Conservation (phyloP, 2,113 vertebrate genomes). For the Rattus norvegicus region GRCr8 NC_086020.1:198618001-198618500, state of each 20-base stretch:
- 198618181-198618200: too few species aligned
- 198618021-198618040: background rate
- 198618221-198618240: constrained; percentile 44
- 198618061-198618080: constrained; percentile 22
- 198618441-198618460: constrained; percentile 66
- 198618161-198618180: too few species aligned
- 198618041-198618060: background rate
- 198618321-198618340: background rate
- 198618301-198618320: constrained; percentile 56
- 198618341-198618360: constrained; percentile 12
- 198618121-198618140: too few species aligned
- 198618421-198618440: constrained; percentile 66
- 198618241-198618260: constrained; percentile 28
- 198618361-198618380: constrained; percentile 46
- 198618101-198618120: too few species aligned
- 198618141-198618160: too few species aligned
- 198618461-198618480: constrained; percentile 43
- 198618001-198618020: background rate
- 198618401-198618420: constrained; percentile 59
- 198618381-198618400: background rate
- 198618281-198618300: background rate
- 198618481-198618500: constrained; percentile 55
- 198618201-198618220: constrained; percentile 8
- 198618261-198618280: constrained; percentile 55
- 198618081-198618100: background rate